These are phyloP conservation scores for Thunnus thynnus DNA, from an alignment of 2,113 vertebrate species.

Conservation along the genomic window DNA sequence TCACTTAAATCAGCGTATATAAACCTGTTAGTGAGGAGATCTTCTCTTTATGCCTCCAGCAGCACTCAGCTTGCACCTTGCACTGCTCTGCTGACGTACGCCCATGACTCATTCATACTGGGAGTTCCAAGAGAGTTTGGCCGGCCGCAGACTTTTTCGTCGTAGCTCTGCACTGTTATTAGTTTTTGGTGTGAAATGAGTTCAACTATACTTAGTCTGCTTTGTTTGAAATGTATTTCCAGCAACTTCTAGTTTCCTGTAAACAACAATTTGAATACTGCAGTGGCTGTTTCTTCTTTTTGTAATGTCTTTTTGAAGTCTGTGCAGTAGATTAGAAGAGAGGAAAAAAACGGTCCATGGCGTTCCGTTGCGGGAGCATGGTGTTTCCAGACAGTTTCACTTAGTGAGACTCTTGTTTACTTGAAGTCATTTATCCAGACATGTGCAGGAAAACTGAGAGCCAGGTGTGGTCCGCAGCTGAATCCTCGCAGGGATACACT, in stretches of 20 bases:
- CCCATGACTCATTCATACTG: constrained; percentile 43
- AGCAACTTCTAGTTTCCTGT: constrained; percentile 44
- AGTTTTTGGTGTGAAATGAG: constrained; percentile 37
- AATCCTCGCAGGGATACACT: constrained; percentile 41
- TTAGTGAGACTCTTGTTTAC: constrained; percentile 48
- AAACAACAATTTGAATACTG: constrained; percentile 63
- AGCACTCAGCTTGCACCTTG: constrained; percentile 50
- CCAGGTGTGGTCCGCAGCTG: constrained; percentile 63
- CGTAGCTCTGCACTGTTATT: constrained; percentile 32
- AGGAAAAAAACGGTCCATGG: constrained; percentile 16
- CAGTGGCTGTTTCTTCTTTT: constrained; percentile 39
- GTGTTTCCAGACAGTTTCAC: constrained; percentile 56
- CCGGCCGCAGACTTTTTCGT: constrained; percentile 24
- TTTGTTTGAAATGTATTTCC: constrained; percentile 65
- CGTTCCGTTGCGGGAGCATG: constrained; percentile 18
- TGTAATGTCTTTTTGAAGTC: constrained; percentile 48
- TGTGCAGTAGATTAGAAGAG: constrained; percentile 36
- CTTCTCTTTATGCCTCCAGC: constrained; percentile 8
- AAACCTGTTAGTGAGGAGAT: not conserved
- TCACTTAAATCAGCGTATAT: not conserved
- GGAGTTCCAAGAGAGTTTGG: constrained; percentile 46
- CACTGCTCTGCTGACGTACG: constrained; percentile 29
- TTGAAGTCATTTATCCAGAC: constrained; percentile 49
- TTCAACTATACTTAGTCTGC: constrained; percentile 23
- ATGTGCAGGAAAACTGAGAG: constrained; percentile 43